Evolutionary conservation across 2,888 invertebrate genomes (phyloP), one percentile per base, ranked within the genome.

Genomic region (Phoronis australis): DNA sequence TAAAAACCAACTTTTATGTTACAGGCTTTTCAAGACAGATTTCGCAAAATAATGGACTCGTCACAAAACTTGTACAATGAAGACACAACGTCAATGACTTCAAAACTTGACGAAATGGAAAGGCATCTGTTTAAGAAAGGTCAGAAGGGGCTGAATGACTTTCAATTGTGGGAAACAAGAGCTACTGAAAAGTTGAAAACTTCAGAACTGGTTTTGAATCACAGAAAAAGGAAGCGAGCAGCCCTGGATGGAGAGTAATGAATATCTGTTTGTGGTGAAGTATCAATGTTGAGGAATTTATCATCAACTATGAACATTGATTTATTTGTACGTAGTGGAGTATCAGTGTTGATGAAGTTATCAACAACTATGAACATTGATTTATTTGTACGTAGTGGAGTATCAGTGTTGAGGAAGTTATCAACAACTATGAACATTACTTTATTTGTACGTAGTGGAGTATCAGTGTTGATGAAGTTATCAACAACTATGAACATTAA

Each of bases 21-120:
- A 60, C 79, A 89, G 87, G 86, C 88, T 9, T 89, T 91, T 70
- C 85, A 87, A 56, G 84, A 85, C 56, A 81, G 94, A 50, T 88
- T 92, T 59, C 82, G 87, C 47, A 82, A 86, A 69, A 79, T 93
- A 46, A 83, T 92, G 79, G 88, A 93, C 69, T 84, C 87, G 56
- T 87, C 90, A 25, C 86, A 89, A 56, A 87, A 89, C 69, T 63
- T 73, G 2, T 64, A 65, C 23, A 82, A 83, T 24, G 82, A 84
- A 53, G 81, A 84, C 64, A 76, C 84, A 77, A 75, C 83, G 41
- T 72, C 79, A 58, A 66, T 83, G 61, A 80, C 79, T 26, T 74
- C 83, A 70, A 80, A 83, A 77, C 63, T 85, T 68, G 82, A 88
- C 78, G 75, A 82, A 62, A 62, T 86, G 63, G 91, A 91, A 70